Evolutionary conservation across 2,113 vertebrate genomes (phyloP).

Genomic region (Sinocyclocheilus anophthalmus): DNA sequence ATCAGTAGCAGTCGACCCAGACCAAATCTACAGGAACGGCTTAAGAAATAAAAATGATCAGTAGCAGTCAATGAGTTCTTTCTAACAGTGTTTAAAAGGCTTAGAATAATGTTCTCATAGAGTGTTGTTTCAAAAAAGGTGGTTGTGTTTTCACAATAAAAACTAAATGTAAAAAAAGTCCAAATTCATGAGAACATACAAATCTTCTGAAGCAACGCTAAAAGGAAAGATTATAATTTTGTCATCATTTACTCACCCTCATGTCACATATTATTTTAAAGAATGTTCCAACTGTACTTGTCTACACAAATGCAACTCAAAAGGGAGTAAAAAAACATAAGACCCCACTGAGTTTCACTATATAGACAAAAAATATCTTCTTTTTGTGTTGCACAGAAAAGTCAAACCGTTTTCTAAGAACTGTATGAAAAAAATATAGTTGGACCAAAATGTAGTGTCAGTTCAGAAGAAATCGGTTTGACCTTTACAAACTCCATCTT

Average conservation of each 20-base stretch:
- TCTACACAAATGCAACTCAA: neutral
- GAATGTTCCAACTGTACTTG: neutral
- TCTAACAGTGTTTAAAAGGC: neutral
- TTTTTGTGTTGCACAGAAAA: neutral
- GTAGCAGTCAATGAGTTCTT: neutral
- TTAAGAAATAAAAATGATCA: neutral
- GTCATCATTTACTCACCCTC: neutral
- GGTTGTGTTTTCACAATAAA: neutral
- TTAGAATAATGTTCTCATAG: neutral
- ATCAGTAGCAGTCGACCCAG: neutral
- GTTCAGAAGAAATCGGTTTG: conserved; percentile 34
- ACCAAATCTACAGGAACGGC: neutral
- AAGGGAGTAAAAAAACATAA: neutral
- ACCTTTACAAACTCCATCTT: conserved; percentile 49
- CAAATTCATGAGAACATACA: neutral
- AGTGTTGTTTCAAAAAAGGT: neutral
- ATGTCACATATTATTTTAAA: neutral
- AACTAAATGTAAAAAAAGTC: neutral
- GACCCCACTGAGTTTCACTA: neutral
- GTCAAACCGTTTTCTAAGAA: neutral
- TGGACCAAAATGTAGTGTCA: conserved; percentile 5
- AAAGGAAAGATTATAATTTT: neutral
- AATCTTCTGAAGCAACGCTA: neutral
- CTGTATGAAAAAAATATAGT: neutral
- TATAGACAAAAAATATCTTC: neutral